Conservation (phyloP, 1,140 invertebrate genomes). For the Nephila pilipes region DNA sequence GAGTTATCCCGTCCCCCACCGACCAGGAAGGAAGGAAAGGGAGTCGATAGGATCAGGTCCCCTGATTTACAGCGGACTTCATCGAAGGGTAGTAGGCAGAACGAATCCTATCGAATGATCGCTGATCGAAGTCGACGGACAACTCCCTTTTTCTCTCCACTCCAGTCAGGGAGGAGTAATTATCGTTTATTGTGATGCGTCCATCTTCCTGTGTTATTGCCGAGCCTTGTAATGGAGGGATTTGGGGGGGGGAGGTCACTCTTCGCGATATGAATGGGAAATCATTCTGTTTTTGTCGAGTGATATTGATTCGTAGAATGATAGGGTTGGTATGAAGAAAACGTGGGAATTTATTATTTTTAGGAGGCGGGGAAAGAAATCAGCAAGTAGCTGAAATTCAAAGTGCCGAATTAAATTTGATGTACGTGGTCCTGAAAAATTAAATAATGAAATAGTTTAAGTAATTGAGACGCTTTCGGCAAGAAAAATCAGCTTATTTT, state of each 20-base stretch:
- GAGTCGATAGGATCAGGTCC: not conserved
- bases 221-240: not conserved
- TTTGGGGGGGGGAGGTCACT: not conserved
- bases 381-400: too few relatives aligned
- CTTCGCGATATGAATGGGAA: not conserved
- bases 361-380: too few relatives aligned
- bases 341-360: not conserved
- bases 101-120: constrained; percentile 31
- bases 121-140: constrained; percentile 16
- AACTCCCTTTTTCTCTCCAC: constrained; percentile 13
- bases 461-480: too few relatives aligned
- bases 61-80: constrained; percentile 14
- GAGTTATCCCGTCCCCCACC: not conserved
- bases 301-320: not conserved
- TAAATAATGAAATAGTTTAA: too few relatives aligned
- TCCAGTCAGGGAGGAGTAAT: not conserved
- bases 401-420: too few relatives aligned
- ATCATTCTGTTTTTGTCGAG: not conserved
- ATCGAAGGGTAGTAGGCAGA: not conserved
- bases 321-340: not conserved
- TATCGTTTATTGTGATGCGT: constrained; percentile 35
- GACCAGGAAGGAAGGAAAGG: not conserved
- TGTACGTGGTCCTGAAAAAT: too few relatives aligned
- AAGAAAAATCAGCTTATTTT: too few relatives aligned
- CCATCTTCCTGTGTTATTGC: not conserved